Percentiles rank a stretch among this genome's conserved stretches.
Evolutionary conservation across 2,888 invertebrate species (phyloP).

Genomic region (Onchidella celtica): DNA sequence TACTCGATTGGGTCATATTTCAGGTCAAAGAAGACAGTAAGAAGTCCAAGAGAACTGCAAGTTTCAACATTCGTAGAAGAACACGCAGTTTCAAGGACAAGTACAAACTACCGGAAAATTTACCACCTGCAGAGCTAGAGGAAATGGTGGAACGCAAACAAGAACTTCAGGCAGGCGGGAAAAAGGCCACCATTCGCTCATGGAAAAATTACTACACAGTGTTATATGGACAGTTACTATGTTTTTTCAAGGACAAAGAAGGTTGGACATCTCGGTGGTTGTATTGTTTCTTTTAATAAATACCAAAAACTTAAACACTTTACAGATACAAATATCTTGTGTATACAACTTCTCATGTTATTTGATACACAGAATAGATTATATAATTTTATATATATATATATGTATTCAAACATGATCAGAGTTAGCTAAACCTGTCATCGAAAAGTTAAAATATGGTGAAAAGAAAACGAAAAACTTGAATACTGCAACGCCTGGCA

Average conservation of each 20-base stretch:
- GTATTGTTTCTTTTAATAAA: too few species aligned
- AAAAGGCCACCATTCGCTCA: conserved; percentile 94
- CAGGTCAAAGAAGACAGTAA: conserved; percentile 54
- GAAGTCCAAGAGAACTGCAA: conserved; percentile 91
- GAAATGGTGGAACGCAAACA: conserved; percentile 96
- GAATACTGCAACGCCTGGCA: too few species aligned
- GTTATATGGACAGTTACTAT: conserved; percentile 96
- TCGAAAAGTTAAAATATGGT: too few species aligned
- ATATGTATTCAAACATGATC: too few species aligned
- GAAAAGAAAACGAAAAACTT: too few species aligned
- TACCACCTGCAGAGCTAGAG: conserved; percentile 95
- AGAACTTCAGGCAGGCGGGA: conserved; percentile 94
- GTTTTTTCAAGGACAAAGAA: conserved; percentile 97
- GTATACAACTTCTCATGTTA: too few species aligned
- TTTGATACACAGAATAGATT: too few species aligned
- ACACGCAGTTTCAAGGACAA: conserved; percentile 88
- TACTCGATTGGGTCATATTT: background rate
- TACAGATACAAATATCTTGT: too few species aligned
- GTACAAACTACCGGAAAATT: conserved; percentile 76
- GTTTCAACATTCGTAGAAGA: conserved; percentile 94
- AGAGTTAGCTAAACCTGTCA: too few species aligned
- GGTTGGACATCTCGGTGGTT: conserved; percentile 62
- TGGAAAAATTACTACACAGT: conserved; percentile 98
- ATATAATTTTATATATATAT: too few species aligned
- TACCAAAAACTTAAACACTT: too few species aligned